Conservation (phyloP, 2,113 vertebrate species). For the Chloropsis hardwickii region DNA sequence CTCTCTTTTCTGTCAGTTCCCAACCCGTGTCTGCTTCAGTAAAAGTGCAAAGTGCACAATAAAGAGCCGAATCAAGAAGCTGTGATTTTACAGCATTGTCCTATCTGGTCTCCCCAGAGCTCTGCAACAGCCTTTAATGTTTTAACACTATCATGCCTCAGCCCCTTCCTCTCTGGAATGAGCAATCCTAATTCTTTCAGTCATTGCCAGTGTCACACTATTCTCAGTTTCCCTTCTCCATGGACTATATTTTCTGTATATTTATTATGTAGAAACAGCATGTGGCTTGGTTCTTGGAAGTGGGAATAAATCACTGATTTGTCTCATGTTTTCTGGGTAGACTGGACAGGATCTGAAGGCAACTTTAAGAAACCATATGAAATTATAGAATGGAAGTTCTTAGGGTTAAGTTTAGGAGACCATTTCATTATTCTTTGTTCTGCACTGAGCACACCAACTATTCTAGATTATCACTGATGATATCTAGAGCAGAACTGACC, state of each 20-base stretch:
- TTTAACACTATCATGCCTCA: neutral
- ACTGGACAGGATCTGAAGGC: neutral
- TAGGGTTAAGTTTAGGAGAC: neutral
- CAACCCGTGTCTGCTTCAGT: neutral
- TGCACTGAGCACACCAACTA: neutral
- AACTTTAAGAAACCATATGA: neutral
- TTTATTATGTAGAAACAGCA: neutral
- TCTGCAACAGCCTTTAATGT: neutral
- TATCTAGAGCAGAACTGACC: neutral
- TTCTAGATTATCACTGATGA: neutral
- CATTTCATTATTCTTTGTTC: neutral
- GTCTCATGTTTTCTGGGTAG: neutral
- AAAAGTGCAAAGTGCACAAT: neutral
- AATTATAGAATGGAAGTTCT: neutral
- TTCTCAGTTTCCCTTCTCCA: neutral
- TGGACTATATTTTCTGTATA: neutral
- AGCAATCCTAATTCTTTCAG: neutral
- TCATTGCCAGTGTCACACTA: neutral
- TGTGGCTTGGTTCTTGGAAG: neutral
- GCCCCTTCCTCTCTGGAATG: neutral
- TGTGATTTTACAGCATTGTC: neutral
- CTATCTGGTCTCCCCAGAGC: neutral
- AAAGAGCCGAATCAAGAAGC: neutral
- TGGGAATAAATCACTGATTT: neutral
- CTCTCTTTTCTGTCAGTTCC: neutral